Base-by-base conservation (phyloP, 1,140 invertebrate species). In the Bombus pascuorum region DNA sequence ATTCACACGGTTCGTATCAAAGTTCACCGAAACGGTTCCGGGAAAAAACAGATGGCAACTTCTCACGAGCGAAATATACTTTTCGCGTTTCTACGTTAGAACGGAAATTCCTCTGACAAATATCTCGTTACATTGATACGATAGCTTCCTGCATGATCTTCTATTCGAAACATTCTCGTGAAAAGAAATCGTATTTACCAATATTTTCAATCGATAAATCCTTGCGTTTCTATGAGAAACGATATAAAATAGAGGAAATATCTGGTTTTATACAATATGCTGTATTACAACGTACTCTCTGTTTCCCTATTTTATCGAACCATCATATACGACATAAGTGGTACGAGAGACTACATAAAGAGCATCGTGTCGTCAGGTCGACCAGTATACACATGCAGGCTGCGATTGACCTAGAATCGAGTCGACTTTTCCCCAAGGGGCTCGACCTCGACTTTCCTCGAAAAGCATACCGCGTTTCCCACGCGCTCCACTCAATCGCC, bases 401-500 rank as follows among this genome's bases (percentile, higher is more conserved):
- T 3, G 47, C 73, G 34, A 34, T 53, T 53, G 75, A 83, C 37
- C 73, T 59, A 85, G 71, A 85, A 82, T 81, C 75, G 18, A 39
- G 34, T 37, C 37, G 39, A 80, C 39, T 77, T 83, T 78, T 78
- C 59, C 9, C 57, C 22, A 18, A 32, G 68, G 53, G 65, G 28
- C 66, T 13, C 75, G 85, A 42, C 47, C 44, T 62, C 44, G 70
- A 68, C 34, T 89, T 89, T 89, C 66, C 87, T 57, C 72, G 72
- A 83, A 78, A 89, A 89, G 22, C 77, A 37, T 74, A 68, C 32
- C 53, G 42, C 32, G 79, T 70, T 65, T 75, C 83, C 44, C 72
- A 57, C 83, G 78, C 62, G 65, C 32, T 32, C 72, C 59, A 57
- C 75, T 39, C 75, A 84, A 34, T 81, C 88, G 81, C 88, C 87